Conservation (phyloP, 30 jellyfish, hydroid and myxozoan species). For the Hydractinia symbiolongicarpus region DNA sequence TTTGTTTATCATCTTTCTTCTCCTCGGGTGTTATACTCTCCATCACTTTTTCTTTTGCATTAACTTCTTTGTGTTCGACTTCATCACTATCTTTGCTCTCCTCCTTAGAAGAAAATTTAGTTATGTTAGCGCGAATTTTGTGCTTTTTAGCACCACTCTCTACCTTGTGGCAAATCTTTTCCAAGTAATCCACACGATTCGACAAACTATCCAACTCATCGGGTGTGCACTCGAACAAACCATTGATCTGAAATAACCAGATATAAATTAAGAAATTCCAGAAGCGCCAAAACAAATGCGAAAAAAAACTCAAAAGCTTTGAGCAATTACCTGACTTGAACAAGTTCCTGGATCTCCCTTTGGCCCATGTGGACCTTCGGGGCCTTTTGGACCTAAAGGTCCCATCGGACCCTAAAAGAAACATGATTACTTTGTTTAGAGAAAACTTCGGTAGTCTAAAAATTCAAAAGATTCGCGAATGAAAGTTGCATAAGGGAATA, state of each 20-base stretch:
- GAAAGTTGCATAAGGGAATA: not conserved
- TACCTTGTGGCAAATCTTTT: conserved; percentile 94
- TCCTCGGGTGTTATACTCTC: not conserved
- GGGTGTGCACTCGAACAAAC: conserved; percentile 73
- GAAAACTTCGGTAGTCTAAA: not conserved
- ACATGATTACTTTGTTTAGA: not conserved
- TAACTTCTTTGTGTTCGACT: conserved; percentile 4
- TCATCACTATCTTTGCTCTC: not conserved
- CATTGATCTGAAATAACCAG: conserved; percentile 26
- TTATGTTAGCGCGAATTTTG: conserved; percentile 5
- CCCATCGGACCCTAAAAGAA: conserved; percentile 70
- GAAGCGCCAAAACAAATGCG: not conserved
- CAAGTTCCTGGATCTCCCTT: conserved; percentile 97
- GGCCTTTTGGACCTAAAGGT: conserved; percentile 82
- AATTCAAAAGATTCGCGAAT: not conserved
- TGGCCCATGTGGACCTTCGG: conserved; percentile 65
- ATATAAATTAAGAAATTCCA: not conserved
- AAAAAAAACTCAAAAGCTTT: not conserved
- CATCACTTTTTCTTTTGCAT: conserved; percentile 5
- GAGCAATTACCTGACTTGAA: conserved; percentile 53
- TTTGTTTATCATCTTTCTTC: conserved; percentile 17
- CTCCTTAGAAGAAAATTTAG: not conserved
- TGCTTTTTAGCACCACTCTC: conserved; percentile 29
- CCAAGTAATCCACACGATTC: conserved; percentile 84
- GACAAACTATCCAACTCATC: conserved; percentile 79